Percentiles rank a stretch among this genome's conserved stretches.
Evolutionary conservation across 92 coral and sea anemone species (phyloP).

Genomic region (Phymanthus crucifer): DNA sequence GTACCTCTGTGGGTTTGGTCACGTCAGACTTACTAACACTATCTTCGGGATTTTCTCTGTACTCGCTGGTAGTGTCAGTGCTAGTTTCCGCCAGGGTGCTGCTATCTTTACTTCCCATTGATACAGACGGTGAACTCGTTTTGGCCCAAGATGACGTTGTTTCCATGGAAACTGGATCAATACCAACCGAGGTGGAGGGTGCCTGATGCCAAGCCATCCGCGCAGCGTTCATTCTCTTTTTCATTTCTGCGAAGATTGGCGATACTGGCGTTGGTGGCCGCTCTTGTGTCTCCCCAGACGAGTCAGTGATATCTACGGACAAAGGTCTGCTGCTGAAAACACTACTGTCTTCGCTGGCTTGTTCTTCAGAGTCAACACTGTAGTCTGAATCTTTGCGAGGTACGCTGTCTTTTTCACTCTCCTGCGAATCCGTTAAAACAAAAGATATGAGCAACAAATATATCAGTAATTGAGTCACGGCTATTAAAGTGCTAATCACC

Average conservation of each 20-base stretch:
- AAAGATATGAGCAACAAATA: neutral
- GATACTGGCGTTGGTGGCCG: slow-evolving; percentile 81
- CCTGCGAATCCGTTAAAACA: neutral
- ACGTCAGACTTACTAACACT: slow-evolving; percentile 63
- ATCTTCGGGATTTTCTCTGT: slow-evolving; percentile 62
- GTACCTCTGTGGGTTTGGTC: slow-evolving; percentile 63
- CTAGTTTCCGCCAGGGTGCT: slow-evolving; percentile 46
- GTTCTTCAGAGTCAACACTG: slow-evolving; percentile 53
- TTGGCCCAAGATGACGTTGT: slow-evolving; percentile 56
- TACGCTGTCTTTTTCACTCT: slow-evolving; percentile 18
- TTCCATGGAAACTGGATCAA: slow-evolving; percentile 35
- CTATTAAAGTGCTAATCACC: no score
- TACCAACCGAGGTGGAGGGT: slow-evolving; percentile 38
- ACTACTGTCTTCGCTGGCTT: slow-evolving; percentile 61
- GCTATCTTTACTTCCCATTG: slow-evolving; percentile 55
- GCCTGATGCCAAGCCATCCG: slow-evolving; percentile 77
- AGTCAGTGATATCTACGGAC: slow-evolving; percentile 65
- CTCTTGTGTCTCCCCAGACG: slow-evolving; percentile 65
- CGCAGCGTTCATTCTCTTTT: slow-evolving; percentile 82
- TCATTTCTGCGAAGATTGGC: slow-evolving; percentile 63
- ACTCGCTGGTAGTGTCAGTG: slow-evolving; percentile 44
- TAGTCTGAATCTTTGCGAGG: slow-evolving; percentile 69
- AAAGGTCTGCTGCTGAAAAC: slow-evolving; percentile 62
- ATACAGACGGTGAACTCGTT: slow-evolving; percentile 43
- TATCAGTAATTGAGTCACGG: neutral